Percentiles rank a stretch among this genome's conserved stretches.
Conservation (phyloP, 2,888 invertebrate species). For the Balanococcus diminutus region DNA sequence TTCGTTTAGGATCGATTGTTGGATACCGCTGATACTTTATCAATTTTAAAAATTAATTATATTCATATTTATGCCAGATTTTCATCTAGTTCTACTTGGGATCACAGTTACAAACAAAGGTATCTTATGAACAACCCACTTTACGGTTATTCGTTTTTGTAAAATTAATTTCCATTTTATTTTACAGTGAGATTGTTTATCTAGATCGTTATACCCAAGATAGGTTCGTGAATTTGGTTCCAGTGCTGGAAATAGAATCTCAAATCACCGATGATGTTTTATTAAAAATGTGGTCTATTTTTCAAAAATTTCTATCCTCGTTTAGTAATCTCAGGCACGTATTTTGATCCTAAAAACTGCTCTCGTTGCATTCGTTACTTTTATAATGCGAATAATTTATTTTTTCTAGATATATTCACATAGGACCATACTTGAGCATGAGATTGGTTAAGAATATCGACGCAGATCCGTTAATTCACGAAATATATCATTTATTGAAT, state of each 20-base stretch:
- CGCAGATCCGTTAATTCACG: slow-evolving; percentile 55
- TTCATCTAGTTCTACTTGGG: slow-evolving; percentile 63
- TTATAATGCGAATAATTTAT: no score
- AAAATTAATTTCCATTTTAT: slow-evolving; percentile 1
- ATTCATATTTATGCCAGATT: slow-evolving; percentile 64
- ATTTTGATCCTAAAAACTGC: not conserved
- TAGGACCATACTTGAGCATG: slow-evolving; percentile 25
- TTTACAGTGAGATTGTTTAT: slow-evolving; percentile 65
- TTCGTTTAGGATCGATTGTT: slow-evolving; percentile 63
- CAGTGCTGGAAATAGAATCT: slow-evolving; percentile 66
- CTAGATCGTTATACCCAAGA: slow-evolving; percentile 66
- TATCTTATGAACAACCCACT: no score
- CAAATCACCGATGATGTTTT: slow-evolving; percentile 64
- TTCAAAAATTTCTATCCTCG: slow-evolving; percentile 65
- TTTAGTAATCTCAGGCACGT: slow-evolving; percentile 65
- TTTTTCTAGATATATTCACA: slow-evolving; percentile 2
- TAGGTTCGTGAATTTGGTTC: slow-evolving; percentile 65
- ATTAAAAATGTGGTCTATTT: slow-evolving; percentile 64
- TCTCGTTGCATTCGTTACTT: not conserved
- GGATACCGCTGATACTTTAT: slow-evolving; percentile 65
- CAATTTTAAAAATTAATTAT: slow-evolving; percentile 66
- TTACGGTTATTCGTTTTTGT: no score
- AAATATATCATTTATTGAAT: slow-evolving; percentile 64
- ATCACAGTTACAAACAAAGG: slow-evolving; percentile 63
- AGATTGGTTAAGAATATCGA: slow-evolving; percentile 20